These are phyloP conservation scores for Cylas formicarius DNA, from an alignment of 1,140 invertebrate species.

Conservation along the genomic window DNA sequence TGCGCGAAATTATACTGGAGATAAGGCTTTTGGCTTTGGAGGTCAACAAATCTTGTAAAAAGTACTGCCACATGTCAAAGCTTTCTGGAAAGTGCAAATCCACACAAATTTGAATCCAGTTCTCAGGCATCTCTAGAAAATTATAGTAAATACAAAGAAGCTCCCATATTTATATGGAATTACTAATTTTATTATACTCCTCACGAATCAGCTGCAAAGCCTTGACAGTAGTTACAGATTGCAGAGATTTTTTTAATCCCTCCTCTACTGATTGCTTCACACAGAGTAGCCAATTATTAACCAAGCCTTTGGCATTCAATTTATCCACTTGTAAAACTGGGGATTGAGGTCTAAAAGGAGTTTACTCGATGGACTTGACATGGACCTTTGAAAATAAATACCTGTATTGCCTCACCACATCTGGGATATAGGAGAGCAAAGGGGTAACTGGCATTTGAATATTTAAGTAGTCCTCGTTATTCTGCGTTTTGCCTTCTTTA, in stretches of 20 bases:
- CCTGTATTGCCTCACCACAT: too few species aligned
- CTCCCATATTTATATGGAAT: slow-evolving; percentile 1
- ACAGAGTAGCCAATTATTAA: too few species aligned
- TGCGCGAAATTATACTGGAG: slow-evolving; percentile 49
- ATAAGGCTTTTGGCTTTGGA: slow-evolving; percentile 62
- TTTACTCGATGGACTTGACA: too few species aligned
- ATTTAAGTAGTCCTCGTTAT: too few species aligned
- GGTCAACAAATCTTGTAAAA: slow-evolving; percentile 66
- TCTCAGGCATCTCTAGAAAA: slow-evolving; percentile 48
- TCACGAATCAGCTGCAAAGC: slow-evolving; percentile 49
- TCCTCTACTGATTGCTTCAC: slow-evolving; percentile 36
- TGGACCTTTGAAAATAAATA: too few species aligned
- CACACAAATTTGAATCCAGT: slow-evolving; percentile 55
- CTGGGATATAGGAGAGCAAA: too few species aligned
- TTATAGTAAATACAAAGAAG: slow-evolving; percentile 1
- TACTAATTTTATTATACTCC: slow-evolving; percentile 45
- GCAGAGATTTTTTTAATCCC: slow-evolving; percentile 43
- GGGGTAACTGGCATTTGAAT: too few species aligned
- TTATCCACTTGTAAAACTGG: too few species aligned
- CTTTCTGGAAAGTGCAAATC: slow-evolving; percentile 49
- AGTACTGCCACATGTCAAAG: slow-evolving; percentile 65
- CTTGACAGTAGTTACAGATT: slow-evolving; percentile 47
- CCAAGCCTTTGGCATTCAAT: too few species aligned
- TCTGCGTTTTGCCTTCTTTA: too few species aligned
- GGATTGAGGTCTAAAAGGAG: too few species aligned